These are phyloP conservation scores for Glaucopsyche alexis DNA, from an alignment of 2,888 invertebrate species.

Conservation along the genomic window DNA sequence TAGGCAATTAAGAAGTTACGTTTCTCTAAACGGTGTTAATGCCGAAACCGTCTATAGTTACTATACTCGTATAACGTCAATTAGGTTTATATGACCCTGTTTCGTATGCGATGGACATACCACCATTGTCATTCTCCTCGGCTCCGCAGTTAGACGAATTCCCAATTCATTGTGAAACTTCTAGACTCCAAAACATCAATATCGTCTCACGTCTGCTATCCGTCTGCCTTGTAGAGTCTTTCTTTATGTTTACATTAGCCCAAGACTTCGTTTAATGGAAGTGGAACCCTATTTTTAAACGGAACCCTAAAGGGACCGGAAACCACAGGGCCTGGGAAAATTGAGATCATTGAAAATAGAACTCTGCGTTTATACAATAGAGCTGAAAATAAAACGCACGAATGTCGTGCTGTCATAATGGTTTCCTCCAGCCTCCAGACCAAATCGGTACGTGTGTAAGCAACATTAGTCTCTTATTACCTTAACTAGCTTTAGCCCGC, in stretches of 20 bases:
- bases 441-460: too few relatives aligned
- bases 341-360: too few relatives aligned
- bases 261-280: too few relatives aligned
- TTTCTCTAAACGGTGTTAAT: conserved; percentile 22
- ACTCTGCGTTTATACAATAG: too few relatives aligned
- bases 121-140: conserved; percentile 42
- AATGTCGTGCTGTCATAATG: too few relatives aligned
- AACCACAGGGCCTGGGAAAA: too few relatives aligned
- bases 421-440: too few relatives aligned
- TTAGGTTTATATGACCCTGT: conserved; percentile 43
- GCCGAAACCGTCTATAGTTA: conserved; percentile 29
- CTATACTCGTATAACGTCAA: conserved; percentile 27
- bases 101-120: conserved; percentile 44
- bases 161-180: conserved; percentile 6
- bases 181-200: not conserved
- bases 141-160: conserved; percentile 12
- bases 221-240: not conserved
- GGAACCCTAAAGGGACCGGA: too few relatives aligned
- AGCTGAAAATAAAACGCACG: too few relatives aligned
- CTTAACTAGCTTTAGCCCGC: too few relatives aligned
- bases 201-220: not conserved
- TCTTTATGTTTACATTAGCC: too few relatives aligned
- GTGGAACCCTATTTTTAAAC: not conserved
- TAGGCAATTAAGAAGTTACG: conserved; percentile 2
- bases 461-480: too few relatives aligned